phyloP scores from a whole-genome alignment of 2,797 vertebrate genomes.

The Kryptopterus vitreolus region DNA sequence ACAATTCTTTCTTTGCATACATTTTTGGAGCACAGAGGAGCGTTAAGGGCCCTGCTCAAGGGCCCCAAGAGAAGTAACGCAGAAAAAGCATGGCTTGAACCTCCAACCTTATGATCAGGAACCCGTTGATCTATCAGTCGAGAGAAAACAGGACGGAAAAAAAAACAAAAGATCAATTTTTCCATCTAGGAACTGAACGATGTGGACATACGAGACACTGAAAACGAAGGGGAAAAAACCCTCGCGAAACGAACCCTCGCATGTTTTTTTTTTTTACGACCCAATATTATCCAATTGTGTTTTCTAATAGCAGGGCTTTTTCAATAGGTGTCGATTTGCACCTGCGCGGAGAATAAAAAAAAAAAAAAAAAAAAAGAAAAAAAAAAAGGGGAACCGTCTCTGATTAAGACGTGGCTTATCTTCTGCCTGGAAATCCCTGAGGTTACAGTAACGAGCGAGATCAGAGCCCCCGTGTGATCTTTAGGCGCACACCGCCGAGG shows the following conservation, averaged over 20 bases:
- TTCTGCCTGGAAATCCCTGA: conserved; percentile 29
- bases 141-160: no score
- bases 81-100: no score
- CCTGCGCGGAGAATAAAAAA: conserved; percentile 6
- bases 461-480: conserved; percentile 21
- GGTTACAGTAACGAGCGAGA: conserved; percentile 28
- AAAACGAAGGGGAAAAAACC: not conserved
- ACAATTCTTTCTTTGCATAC: no score
- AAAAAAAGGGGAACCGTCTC: conserved; percentile 13
- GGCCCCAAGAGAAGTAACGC: no score
- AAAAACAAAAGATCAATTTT: not conserved
- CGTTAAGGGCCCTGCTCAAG: no score
- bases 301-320: not conserved
- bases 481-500: conserved; percentile 18
- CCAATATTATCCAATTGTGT: not conserved
- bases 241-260: not conserved
- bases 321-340: conserved; percentile 2
- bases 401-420: conserved; percentile 16
- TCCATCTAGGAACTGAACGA: not conserved
- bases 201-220: not conserved
- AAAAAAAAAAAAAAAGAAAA: no score
- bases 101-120: no score
- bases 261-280: not conserved
- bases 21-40: no score
- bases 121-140: no score